Base-by-base conservation (phyloP, 2,797 vertebrate genomes). In the Gambusia yucatana region DNA sequence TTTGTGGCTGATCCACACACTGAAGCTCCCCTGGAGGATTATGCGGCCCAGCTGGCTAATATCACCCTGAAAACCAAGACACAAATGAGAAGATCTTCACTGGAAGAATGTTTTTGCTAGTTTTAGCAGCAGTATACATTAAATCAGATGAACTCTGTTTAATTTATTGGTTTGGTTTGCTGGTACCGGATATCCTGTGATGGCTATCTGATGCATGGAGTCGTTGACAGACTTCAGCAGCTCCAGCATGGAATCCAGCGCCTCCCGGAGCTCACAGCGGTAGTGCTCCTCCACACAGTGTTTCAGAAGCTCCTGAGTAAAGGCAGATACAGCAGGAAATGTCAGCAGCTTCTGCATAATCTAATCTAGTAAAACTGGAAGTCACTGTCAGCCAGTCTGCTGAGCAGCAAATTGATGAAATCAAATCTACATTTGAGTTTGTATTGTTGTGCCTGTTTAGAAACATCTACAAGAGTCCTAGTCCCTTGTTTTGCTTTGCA, bases 151-250 rank as follows among this genome's bases (percentile, higher is more conserved):
- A n/a, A 77, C 28, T 76, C 11, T 9, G 4, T 61, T 33, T 47
- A 39, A 25, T 63, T 59, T 30, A 28, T 57, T 50, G 79, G 50
- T 47, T 25, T 47, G 55, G 61, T 72, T 41, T 43, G 48, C 22
- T 55, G 94, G 90, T 95, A 98, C 98, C 87, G 97, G 94, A 82
- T 98, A 99, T 85, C 98, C 98, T 55, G 97, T 98, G 90, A 99
- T 99, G 91, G 98, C 96, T 84, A 96, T 98, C 94, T 99, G 98
- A 94, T 99, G 98, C 98, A 99, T 99, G 70, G 98, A 99, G 92
- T 99, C 98, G 11, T 99, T 99, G 86, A 99, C 97, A 11, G 98
- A 97, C 92, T 99, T 99, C 28, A 99, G 95, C 86, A 99, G 96
- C 91, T 98, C 97, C 94, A 99, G 73, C 97, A 99, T 98, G 72